Conservation (phyloP, 2,888 invertebrate species). For the Ophion ventricosus region DNA sequence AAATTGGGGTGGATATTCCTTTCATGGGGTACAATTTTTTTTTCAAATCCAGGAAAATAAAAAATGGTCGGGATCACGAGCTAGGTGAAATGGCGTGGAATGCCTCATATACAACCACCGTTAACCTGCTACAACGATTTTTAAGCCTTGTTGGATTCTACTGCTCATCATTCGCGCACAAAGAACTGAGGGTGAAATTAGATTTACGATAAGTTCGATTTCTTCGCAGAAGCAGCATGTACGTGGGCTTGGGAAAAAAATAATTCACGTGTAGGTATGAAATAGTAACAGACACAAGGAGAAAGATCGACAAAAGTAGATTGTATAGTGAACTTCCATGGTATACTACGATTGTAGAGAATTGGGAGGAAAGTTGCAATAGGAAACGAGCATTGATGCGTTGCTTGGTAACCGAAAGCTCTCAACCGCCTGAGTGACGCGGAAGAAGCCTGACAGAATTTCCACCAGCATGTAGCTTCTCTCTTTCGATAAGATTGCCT, state of each 20-base stretch:
- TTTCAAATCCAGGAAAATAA: no score
- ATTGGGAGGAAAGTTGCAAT: slow-evolving; percentile 14
- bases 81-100: no score
- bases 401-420: slow-evolving; percentile 50
- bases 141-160: slow-evolving; percentile 6
- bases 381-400: slow-evolving; percentile 32
- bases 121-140: no score
- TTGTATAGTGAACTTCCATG: neutral
- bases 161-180: neutral
- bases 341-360: neutral
- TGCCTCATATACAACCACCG: no score
- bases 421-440: slow-evolving; percentile 10
- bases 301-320: neutral
- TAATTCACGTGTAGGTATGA: no score
- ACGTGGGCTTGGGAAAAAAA: no score
- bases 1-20: no score
- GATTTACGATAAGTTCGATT: no score
- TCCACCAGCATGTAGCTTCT: neutral
- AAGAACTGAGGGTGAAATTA: neutral
- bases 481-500: slow-evolving; percentile 41
- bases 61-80: no score
- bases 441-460: slow-evolving; percentile 28
- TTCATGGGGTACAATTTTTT: no score
- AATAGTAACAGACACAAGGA: neutral
- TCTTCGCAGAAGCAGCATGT: no score